phyloP scores from a whole-genome alignment of 1,140 invertebrate species.

The Drosophila ironensis region DNA sequence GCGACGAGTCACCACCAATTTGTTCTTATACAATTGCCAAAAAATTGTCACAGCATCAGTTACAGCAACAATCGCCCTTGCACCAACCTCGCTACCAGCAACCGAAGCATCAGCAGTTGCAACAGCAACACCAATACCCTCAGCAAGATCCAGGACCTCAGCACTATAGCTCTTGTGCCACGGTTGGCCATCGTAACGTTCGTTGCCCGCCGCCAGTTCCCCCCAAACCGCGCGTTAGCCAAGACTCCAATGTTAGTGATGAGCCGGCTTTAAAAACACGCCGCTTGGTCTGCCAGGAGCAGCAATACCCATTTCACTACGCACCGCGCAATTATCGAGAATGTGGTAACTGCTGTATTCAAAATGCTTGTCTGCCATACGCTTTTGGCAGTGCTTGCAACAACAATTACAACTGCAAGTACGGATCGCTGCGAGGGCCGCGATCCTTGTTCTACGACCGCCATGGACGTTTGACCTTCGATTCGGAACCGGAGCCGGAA shows the following conservation, averaged over 20 bases:
- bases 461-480: slow-evolving; percentile 58
- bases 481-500: slow-evolving; percentile 19
- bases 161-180: slow-evolving; percentile 41
- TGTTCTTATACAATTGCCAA: slow-evolving; percentile 78
- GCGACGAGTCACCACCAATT: slow-evolving; percentile 71
- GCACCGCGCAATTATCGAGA: slow-evolving; percentile 11
- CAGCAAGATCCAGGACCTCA: slow-evolving; percentile 21
- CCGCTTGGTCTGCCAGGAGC: slow-evolving; percentile 29
- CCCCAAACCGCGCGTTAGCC: slow-evolving; percentile 48
- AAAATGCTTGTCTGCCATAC: slow-evolving; percentile 27
- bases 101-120: slow-evolving; percentile 1
- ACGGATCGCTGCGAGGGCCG: slow-evolving; percentile 17
- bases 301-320: background rate
- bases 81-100: slow-evolving; percentile 2
- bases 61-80: slow-evolving; percentile 1
- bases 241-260: slow-evolving; percentile 16
- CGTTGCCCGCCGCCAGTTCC: slow-evolving; percentile 49
- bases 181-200: slow-evolving; percentile 43
- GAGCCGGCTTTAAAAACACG: slow-evolving; percentile 58
- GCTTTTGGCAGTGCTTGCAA: slow-evolving; percentile 35
- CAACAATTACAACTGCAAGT: slow-evolving; percentile 63
- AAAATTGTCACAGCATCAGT: slow-evolving; percentile 33
- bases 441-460: slow-evolving; percentile 64
- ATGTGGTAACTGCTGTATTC: slow-evolving; percentile 31
- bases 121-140: slow-evolving; percentile 2